Evolutionary conservation across 1,140 invertebrate genomes (phyloP), one percentile per base, ranked within the genome.

Genomic region (Probaryconus sp.): DNA sequence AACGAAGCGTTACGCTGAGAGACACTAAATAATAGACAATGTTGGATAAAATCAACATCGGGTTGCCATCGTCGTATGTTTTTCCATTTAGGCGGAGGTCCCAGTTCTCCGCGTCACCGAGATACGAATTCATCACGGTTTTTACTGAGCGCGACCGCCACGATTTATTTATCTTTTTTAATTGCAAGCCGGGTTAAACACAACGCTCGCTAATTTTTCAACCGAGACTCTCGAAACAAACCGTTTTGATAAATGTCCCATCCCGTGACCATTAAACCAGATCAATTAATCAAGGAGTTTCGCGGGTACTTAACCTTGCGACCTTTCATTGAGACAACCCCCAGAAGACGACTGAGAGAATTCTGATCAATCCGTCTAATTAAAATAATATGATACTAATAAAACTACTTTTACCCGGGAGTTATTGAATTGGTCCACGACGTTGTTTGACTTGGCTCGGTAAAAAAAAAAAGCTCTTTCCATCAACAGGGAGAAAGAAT

Each of bases 1-100:
- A 61, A 73, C 68, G 68, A 72, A 72, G 51, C 53, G 60, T 65
- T 65, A 58, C 43, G 55, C 26, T 35, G 30, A 63, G 42, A 74
- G 56, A 73, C 61, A 67, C 40, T 67, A 61, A 67, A 74, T 74
- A 74, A 74, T 74, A 48, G 63, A 67, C 47, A 45, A 56, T 60
- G 63, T 24, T 28, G 56, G 55, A 64, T 58, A 35, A 61, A 70
- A 58, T 61, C 47, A 50, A 42, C 20, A 61, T 61, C 38, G 20
- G 26, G 20, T 10, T 40, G 35, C 26, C 40, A 40, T 16, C 31
- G 42, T 31, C 30, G 40, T 0, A 47, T 47, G 63, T 67, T 67
- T 67, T 55, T 67, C 45, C 40, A 48, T 51, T 45, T 20, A 20
- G 2, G 28, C 14, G 18, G 43, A 58, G n/a, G 26, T 51, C 43